Conservation (phyloP, 2,888 invertebrate genomes). For the Aspidiotus destructor region DNA sequence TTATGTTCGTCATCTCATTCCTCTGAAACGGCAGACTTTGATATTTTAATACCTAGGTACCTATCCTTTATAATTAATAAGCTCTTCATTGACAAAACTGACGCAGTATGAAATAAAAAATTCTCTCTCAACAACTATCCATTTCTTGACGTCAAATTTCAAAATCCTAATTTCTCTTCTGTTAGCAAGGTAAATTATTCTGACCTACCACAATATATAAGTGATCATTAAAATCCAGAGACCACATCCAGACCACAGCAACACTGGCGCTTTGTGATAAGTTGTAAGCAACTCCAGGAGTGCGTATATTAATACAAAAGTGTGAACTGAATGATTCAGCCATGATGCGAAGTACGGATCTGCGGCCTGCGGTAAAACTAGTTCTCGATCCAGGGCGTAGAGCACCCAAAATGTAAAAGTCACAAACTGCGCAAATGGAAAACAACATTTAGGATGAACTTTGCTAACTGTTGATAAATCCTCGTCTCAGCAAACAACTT, state of each 20-base stretch:
- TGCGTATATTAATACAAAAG: slow-evolving; percentile 70
- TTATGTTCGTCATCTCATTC: too few relatives aligned
- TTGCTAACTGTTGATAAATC: too few relatives aligned
- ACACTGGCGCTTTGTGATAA: slow-evolving; percentile 48
- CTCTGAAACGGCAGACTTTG: too few relatives aligned
- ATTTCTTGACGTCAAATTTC: too few relatives aligned
- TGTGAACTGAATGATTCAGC: slow-evolving; percentile 90
- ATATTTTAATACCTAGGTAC: too few relatives aligned
- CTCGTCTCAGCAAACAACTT: too few relatives aligned
- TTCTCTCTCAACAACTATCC: too few relatives aligned
- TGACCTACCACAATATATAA: neutral
- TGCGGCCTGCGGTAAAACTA: slow-evolving; percentile 74
- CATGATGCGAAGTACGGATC: slow-evolving; percentile 79
- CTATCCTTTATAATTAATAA: too few relatives aligned
- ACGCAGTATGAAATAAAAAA: too few relatives aligned
- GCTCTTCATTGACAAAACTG: too few relatives aligned
- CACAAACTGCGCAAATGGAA: slow-evolving; percentile 54
- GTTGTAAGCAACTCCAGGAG: slow-evolving; percentile 64
- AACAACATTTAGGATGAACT: too few relatives aligned
- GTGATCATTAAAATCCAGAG: neutral
- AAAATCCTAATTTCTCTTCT: neutral
- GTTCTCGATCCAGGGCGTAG: slow-evolving; percentile 77
- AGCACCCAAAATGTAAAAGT: slow-evolving; percentile 81
- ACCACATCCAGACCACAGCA: neutral
- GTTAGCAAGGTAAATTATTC: neutral